These are phyloP conservation scores for Ceratosolen solmsi DNA, from an alignment of 1,140 invertebrate genomes.

Conservation along the genomic window DNA sequence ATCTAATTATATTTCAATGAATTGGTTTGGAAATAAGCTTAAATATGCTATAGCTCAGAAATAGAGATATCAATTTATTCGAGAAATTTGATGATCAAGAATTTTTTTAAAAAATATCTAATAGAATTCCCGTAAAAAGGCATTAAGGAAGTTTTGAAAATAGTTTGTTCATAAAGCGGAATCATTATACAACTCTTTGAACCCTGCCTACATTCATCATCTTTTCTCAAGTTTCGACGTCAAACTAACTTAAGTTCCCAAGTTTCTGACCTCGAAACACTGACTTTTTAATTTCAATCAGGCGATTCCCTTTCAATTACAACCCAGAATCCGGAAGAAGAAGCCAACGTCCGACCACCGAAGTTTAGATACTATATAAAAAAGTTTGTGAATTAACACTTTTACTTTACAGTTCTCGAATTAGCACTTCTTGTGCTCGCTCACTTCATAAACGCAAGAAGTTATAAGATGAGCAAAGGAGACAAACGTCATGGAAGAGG, in stretches of 20 bases:
- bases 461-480: conserved; percentile 35
- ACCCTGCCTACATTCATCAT: conserved; percentile 17
- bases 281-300: conserved; percentile 48
- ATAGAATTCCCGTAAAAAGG: background rate
- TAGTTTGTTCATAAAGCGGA: conserved; percentile 1
- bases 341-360: conserved; percentile 10
- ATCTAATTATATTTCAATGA: too few species aligned
- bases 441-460: conserved; percentile 32
- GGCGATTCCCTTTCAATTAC: conserved; percentile 43
- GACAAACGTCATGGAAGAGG: conserved; percentile 52
- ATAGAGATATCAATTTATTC: too few species aligned
- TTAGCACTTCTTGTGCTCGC: conserved; percentile 23
- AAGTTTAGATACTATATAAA: conserved; percentile 16
- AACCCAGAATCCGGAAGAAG: conserved; percentile 9
- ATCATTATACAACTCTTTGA: background rate
- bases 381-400: conserved; percentile 43
- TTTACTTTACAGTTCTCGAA: conserved; percentile 33
- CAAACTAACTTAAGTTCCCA: conserved; percentile 30
- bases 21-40: too few species aligned
- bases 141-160: conserved; percentile 17
- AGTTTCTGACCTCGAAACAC: conserved; percentile 43
- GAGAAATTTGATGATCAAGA: too few species aligned
- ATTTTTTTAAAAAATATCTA: too few species aligned
- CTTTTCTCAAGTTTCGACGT: conserved; percentile 28
- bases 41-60: too few species aligned